Base-by-base conservation (phyloP, 2,888 invertebrate species). In the Chaitophorus viminalis region DNA sequence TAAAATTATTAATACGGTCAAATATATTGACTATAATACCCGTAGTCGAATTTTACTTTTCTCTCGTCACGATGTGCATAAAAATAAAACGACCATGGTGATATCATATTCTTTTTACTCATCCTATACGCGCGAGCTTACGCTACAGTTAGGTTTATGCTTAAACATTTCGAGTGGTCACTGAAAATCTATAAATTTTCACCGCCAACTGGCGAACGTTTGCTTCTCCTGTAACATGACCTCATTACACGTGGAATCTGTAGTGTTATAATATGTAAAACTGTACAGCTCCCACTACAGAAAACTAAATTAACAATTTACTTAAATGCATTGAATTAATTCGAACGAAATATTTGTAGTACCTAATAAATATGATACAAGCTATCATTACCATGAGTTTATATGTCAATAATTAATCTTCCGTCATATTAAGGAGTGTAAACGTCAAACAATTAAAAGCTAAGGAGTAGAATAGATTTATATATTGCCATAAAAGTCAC, bases 111-210 rank as follows among this genome's bases (percentile, higher is more conserved):
- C 21, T 60, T 25, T 60, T 21, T 21, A 25, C 6, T 6, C 60
- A 5, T 60, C 60, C 25, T 21, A 25, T 60, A 6, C 54, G 60
- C 14, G 17, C 25, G 39, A 79, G 65, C 29, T 17, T 60, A 60
- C 9, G 4, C 25, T 18, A n/a, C 39, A 18, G n/a, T 36, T 11
- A 1, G 29, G 29, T 68, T 9, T 68, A 70, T 72, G 72, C 21
- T 72, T 54, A 33, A 72, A 72, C 39, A 52, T 72, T 82, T 72
- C 72, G 70, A 72, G 72, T 74, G 70, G 82, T 82, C 74, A 75
- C 82, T 21, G 74, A 60, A 83, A 83, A 83, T 74, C 82, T 75
- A 83, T 83, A 74, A 3, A 74, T 74, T 74, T 82, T 75, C 54
- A 29, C 82, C 54, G 33, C 74, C 36, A 74, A 60, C 74, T 74